phyloP scores from a whole-genome alignment of 2,797 vertebrate species.

The Chaunax sp. region DNA sequence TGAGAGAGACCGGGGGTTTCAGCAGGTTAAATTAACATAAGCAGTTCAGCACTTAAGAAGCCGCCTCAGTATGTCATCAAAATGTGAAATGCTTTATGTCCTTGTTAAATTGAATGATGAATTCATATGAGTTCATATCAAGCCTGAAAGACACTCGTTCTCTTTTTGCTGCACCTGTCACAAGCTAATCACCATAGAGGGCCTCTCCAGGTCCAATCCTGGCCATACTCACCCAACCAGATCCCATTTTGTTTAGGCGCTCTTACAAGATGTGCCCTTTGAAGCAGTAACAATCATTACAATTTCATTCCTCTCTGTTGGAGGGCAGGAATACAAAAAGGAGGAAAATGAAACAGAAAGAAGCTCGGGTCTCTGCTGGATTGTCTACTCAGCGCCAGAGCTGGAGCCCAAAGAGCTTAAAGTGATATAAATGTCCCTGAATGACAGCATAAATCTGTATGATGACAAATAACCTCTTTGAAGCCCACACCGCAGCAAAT shows the following conservation, averaged over 20 bases:
- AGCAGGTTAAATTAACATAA: conserved; percentile 34
- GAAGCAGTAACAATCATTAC: conserved; percentile 65
- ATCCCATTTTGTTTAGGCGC: conserved; percentile 64
- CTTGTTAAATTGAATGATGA: conserved; percentile 7
- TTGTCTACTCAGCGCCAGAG: conserved; percentile 65
- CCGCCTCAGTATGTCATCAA: conserved; percentile 1
- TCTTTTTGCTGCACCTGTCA: conserved; percentile 26
- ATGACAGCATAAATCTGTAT: conserved; percentile 83
- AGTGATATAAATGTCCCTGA: conserved; percentile 85
- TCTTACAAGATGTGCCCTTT: conserved; percentile 63
- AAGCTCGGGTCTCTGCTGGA: conserved; percentile 62
- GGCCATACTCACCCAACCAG: conserved; percentile 34
- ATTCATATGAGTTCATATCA: conserved; percentile 8
- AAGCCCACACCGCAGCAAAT: conserved; percentile 77
- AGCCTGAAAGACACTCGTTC: conserved; percentile 2
- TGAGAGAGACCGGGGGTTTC: neutral
- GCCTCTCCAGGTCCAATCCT: conserved; percentile 24
- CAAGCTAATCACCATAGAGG: conserved; percentile 18
- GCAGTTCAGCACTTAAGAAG: conserved; percentile 28
- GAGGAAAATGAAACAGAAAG: conserved; percentile 52
- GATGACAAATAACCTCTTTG: conserved; percentile 86
- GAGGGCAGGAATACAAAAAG: conserved; percentile 56
- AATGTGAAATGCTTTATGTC: conserved; percentile 15
- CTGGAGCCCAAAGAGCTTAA: conserved; percentile 80
- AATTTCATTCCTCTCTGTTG: conserved; percentile 46